These are phyloP conservation scores for Tamias sibiricus DNA, from an alignment of 2,113 vertebrate species.

Conservation along the genomic window DNA sequence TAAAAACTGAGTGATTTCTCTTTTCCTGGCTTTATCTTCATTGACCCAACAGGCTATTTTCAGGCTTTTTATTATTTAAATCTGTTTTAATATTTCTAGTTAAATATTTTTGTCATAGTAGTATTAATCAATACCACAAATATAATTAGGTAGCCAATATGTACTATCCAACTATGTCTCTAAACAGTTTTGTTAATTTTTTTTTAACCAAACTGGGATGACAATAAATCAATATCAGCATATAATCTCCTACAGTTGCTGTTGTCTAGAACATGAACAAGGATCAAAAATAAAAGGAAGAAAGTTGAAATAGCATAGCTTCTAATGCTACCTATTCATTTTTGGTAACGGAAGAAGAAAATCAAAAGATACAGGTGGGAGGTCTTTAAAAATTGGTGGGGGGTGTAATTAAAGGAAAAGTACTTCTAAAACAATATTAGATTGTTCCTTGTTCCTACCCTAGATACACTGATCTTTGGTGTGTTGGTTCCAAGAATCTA, in stretches of 20 bases:
- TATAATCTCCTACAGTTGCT: not conserved
- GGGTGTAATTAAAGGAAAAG: slow-evolving; percentile 1
- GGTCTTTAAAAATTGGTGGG: not conserved
- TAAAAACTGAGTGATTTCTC: not conserved
- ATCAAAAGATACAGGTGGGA: not conserved
- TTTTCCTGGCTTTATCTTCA: not conserved
- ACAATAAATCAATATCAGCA: not conserved
- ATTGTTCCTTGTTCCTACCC: not conserved
- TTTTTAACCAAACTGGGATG: not conserved
- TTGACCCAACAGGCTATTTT: not conserved
- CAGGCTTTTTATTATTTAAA: slow-evolving; percentile 38
- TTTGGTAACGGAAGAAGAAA: not conserved
- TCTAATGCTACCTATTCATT: not conserved
- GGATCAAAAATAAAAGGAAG: not conserved
- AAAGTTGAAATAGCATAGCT: not conserved
- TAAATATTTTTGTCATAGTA: not conserved
- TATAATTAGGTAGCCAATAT: slow-evolving; percentile 1
- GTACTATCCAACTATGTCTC: not conserved
- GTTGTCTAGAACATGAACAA: not conserved
- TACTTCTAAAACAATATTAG: too few species aligned
- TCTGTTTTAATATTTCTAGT: not conserved
- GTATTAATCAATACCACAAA: slow-evolving; percentile 5
- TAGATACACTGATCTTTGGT: not conserved
- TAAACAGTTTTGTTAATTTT: slow-evolving; percentile 46
- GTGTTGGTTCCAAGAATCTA: not conserved